Evolutionary conservation across 2,113 vertebrate species (phyloP).

Genomic region (Ochotona curzoniae): DNA sequence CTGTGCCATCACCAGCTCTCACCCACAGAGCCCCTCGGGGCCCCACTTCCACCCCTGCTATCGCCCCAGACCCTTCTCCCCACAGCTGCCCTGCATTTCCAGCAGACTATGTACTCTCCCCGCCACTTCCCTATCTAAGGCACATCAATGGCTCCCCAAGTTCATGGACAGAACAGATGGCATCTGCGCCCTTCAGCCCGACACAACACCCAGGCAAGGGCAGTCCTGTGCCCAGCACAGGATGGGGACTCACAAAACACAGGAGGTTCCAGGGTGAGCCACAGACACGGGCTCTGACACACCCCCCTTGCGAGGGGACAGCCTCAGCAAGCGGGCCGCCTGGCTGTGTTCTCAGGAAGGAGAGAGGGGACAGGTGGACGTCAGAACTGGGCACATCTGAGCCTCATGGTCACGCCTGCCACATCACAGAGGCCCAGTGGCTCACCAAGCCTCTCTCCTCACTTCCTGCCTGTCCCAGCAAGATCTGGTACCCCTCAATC

Average conservation of each 20-base stretch:
- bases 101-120: fast-evolving
- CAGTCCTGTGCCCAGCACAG: not conserved
- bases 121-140: fast-evolving
- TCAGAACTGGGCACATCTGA: too few species aligned
- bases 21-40: not conserved
- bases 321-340: not conserved
- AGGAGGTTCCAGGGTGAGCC: too few species aligned
- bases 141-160: not conserved
- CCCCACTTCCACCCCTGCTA: not conserved
- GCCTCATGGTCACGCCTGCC: not conserved
- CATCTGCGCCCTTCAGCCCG: not conserved
- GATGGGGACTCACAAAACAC: not conserved
- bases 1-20: not conserved
- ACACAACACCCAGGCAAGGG: not conserved
- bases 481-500: too few species aligned
- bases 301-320: too few species aligned
- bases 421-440: not conserved
- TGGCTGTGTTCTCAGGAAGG: not conserved
- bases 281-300: too few species aligned
- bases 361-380: not conserved
- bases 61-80: not conserved
- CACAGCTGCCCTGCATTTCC: not conserved
- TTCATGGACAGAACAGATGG: too few species aligned
- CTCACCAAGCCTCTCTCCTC: not conserved
- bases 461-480: not conserved